These are phyloP conservation scores for Arctopsyche grandis DNA, from an alignment of 1,140 invertebrate species.

Conservation along the genomic window DNA sequence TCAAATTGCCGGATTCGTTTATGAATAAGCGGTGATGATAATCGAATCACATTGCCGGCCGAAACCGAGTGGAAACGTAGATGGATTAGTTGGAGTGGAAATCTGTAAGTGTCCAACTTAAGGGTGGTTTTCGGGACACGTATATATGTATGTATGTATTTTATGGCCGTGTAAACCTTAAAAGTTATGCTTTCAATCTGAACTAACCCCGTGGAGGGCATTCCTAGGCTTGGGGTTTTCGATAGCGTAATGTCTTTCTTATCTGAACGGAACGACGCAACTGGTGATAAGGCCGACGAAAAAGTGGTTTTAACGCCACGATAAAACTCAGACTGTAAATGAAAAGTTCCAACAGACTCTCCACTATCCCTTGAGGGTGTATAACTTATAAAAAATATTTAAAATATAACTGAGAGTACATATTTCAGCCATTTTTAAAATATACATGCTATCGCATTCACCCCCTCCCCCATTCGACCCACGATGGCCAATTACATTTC, in stretches of 20 bases:
- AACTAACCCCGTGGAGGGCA: background rate
- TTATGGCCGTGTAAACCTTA: constrained; percentile 11
- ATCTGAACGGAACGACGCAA: background rate
- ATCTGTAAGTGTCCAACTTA: constrained; percentile 11
- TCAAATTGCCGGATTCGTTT: background rate
- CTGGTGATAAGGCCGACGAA: constrained; percentile 2
- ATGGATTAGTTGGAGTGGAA: constrained; percentile 21
- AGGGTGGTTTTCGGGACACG: no score
- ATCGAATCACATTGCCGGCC: constrained; percentile 5
- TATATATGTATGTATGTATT: no score
- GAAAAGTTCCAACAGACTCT: no score
- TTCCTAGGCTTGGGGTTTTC: background rate
- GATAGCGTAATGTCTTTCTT: constrained; percentile 1
- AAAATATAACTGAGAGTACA: no score
- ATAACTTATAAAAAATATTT: no score
- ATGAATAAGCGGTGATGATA: constrained; percentile 3
- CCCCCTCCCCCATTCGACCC: no score
- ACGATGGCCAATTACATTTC: no score
- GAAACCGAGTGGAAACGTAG: constrained; percentile 22
- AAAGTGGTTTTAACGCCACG: background rate
- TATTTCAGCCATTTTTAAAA: no score
- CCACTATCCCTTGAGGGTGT: no score
- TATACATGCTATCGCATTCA: no score
- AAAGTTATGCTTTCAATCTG: constrained; percentile 25
- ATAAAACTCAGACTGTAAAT: constrained; percentile 2